Conservation (phyloP, 2,888 invertebrate species). For the Hydrotaea diabolus region DNA sequence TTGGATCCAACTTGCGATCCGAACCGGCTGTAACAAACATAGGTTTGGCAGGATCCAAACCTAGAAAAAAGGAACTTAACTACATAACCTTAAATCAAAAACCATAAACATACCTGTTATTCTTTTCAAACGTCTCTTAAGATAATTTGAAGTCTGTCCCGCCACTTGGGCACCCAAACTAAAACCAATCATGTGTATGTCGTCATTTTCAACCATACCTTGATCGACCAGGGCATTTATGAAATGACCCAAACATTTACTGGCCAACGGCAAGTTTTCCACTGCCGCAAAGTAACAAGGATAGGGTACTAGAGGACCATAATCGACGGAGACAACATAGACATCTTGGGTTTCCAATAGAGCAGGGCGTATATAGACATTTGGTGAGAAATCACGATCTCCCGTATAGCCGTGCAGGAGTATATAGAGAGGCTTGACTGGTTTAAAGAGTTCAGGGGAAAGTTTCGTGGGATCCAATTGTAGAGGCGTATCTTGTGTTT, state of each 20-base stretch:
- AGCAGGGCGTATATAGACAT: slow-evolving; percentile 84
- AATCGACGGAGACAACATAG: slow-evolving; percentile 85
- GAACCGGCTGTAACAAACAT: slow-evolving; percentile 82
- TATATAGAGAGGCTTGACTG: slow-evolving; percentile 82
- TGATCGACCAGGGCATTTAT: slow-evolving; percentile 82
- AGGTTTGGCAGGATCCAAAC: slow-evolving; percentile 86
- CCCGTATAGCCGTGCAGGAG: slow-evolving; percentile 86
- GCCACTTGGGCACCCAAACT: slow-evolving; percentile 85
- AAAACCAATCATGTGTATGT: slow-evolving; percentile 85
- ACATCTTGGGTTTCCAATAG: slow-evolving; percentile 83
- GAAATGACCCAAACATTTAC: slow-evolving; percentile 84
- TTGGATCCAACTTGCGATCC: slow-evolving; percentile 82
- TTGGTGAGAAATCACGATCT: slow-evolving; percentile 83
- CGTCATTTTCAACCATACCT: slow-evolving; percentile 80
- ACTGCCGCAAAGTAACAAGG: slow-evolving; percentile 85
- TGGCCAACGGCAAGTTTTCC: slow-evolving; percentile 83
- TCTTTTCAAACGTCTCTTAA: slow-evolving; percentile 81
- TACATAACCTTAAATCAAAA: neutral
- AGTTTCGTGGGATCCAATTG: slow-evolving; percentile 79
- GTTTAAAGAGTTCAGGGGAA: slow-evolving; percentile 72
- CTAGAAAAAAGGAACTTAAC: slow-evolving; percentile 74
- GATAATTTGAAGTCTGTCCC: slow-evolving; percentile 82
- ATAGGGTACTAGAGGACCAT: slow-evolving; percentile 82
- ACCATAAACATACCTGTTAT: slow-evolving; percentile 82
- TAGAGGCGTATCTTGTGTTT: slow-evolving; percentile 80